Evolutionary conservation across 1,140 invertebrate genomes (phyloP).

Genomic region (Drosophila kurseongensis): DNA sequence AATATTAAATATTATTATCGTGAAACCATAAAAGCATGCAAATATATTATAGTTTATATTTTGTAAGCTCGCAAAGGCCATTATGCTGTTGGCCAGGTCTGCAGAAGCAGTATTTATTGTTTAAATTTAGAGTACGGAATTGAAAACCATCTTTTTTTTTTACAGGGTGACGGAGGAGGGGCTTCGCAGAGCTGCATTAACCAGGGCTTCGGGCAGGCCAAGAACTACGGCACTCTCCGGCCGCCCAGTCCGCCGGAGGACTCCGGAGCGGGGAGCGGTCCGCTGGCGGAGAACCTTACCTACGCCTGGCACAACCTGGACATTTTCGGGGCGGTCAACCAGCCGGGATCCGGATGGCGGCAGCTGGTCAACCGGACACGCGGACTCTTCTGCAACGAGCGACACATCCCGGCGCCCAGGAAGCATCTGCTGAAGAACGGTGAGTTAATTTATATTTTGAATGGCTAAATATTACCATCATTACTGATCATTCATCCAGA

Average conservation of each 20-base stretch:
- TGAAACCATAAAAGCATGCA: too few relatives aligned
- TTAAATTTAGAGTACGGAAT: not conserved
- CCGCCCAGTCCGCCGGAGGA: conserved; percentile 36
- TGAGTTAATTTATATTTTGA: conserved; percentile 18
- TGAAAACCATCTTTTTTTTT: not conserved
- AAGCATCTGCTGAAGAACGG: conserved; percentile 89
- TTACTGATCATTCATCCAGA: too few relatives aligned
- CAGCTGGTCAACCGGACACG: conserved; percentile 84
- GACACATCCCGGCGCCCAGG: conserved; percentile 85
- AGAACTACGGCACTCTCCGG: conserved; percentile 76
- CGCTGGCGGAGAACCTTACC: conserved; percentile 86
- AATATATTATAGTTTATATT: too few relatives aligned
- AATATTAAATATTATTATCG: too few relatives aligned
- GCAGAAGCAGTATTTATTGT: too few relatives aligned
- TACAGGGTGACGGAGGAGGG: conserved; percentile 4
- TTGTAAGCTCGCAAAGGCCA: too few relatives aligned
- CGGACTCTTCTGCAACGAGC: conserved; percentile 82
- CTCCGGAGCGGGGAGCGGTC: conserved; percentile 14
- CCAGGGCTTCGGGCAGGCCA: conserved; percentile 58
- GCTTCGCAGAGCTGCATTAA: conserved; percentile 65
- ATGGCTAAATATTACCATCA: too few relatives aligned
- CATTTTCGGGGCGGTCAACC: conserved; percentile 86
- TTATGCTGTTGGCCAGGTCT: too few relatives aligned
- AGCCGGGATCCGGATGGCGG: conserved; percentile 70
- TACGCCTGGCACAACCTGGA: conserved; percentile 90